phyloP scores from a whole-genome alignment of 2,888 invertebrate genomes.

The Alcis repandata region DNA sequence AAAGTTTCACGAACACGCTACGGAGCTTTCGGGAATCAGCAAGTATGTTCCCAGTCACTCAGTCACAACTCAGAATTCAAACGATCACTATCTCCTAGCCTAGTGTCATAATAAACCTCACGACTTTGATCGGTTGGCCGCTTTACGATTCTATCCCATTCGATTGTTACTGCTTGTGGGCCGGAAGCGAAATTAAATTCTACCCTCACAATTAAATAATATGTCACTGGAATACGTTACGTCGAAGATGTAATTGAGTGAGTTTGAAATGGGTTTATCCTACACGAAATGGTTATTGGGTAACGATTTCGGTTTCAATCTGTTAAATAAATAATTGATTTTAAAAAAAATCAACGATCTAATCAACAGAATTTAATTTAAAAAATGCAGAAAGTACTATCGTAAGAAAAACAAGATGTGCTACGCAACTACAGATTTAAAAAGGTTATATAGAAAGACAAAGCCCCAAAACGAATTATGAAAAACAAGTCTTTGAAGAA shows the following conservation, averaged over 20 bases:
- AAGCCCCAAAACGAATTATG: conserved; percentile 43
- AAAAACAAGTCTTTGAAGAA: conserved; percentile 54
- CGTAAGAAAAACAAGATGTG: not conserved
- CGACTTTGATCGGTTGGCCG: not conserved
- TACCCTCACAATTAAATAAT: not conserved
- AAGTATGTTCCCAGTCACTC: too few species aligned
- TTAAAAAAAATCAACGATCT: too few species aligned
- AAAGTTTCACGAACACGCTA: conserved; percentile 36
- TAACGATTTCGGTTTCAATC: too few species aligned
- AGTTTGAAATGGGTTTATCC: too few species aligned
- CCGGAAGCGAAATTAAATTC: not conserved
- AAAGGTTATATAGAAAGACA: not conserved
- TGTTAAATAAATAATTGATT: too few species aligned
- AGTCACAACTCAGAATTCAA: conserved; percentile 37
- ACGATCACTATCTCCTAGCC: conserved; percentile 16
- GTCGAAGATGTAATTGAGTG: too few species aligned
- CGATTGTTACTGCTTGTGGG: not conserved
- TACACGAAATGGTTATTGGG: too few species aligned
- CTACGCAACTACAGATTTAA: not conserved
- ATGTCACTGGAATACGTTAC: too few species aligned
- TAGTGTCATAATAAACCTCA: not conserved
- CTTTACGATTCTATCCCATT: not conserved
- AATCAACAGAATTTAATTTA: too few species aligned
- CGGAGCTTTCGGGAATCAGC: conserved; percentile 43
- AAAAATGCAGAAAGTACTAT: too few species aligned